Base-by-base conservation (phyloP, 1,140 invertebrate species). In the Colletes latitarsis region DNA sequence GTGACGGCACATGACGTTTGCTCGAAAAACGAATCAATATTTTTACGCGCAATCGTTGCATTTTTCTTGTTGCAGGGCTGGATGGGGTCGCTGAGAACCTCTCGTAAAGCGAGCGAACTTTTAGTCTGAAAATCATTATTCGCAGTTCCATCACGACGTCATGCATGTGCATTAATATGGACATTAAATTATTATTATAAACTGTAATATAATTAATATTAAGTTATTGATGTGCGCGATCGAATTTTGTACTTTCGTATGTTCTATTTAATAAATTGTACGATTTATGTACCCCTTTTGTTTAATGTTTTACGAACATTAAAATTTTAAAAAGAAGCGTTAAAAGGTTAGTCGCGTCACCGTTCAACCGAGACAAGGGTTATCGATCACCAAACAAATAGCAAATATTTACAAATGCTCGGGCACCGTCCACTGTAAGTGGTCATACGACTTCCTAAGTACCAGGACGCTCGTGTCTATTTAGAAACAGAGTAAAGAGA, bases 21-120 rank as follows among this genome's bases (percentile, higher is more conserved):
- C 30, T 30, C 30, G 30, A 30, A 2, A 30, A 30, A 30, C 30
- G 30, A 30, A 30, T 30, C 30, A 30, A 30, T 30, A 43, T 53
- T 68, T n/a, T 78, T 43, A 30, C n/a, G 49, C 10, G 39, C 1
- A 70, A 57, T 43, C 17, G 39, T 52, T 46, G 43, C 43, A 46
- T 46, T 46, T 73, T 55, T 82, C 52, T 62, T 76, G 55, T 77
- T 77, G n/a, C 67, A 89, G 88, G 4, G 83, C 76, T 15, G 87
- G 86, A 17, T 88, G 88, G 80, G 86, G 86, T 14, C 85, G 86
- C 30, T 85, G 46, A 77, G 60, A 17, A n/a, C 21, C 4, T 8
- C 17, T 21, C 17, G 39, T 19, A 21, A 58, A 60, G 19, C 6
- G 19, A 58, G 19, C 8, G 8, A 17, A 58, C 8, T 58, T 19